A percentile compares a stretch with the other conserved stretches of the same genome.
Conservation (phyloP, 2,797 vertebrate genomes). For the Knipowitschia caucasica region DNA sequence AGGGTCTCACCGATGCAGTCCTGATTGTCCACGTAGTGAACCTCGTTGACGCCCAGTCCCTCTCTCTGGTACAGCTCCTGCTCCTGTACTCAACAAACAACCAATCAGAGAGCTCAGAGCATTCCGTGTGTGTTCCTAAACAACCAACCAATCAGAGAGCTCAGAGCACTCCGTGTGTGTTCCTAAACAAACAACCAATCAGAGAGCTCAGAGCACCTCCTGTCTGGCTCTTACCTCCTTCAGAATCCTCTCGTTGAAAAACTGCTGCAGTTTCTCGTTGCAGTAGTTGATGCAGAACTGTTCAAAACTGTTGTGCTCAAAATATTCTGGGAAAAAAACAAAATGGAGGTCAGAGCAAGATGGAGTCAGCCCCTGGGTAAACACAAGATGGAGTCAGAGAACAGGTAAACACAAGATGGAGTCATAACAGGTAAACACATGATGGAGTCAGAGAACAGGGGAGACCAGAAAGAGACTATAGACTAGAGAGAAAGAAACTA, state of each 20-base stretch:
- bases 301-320: constrained; percentile 98
- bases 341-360: neutral
- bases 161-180: neutral
- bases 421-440: no score
- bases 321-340: constrained; percentile 84
- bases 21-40: constrained; percentile 97
- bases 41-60: constrained; percentile 95
- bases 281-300: constrained; percentile 99
- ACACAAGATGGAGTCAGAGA: no score
- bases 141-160: constrained; percentile 18
- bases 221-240: constrained; percentile 84
- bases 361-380: no score
- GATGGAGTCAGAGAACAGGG: no score
- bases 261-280: constrained; percentile 98
- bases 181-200: constrained; percentile 16
- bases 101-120: neutral
- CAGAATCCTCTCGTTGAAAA: constrained; percentile 97
- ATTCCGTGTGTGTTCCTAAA: neutral
- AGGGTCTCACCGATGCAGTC: constrained; percentile 89
- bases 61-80: constrained; percentile 96
- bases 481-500: no score
- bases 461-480: no score
- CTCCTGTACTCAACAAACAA: constrained; percentile 74
- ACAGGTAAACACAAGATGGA: no score
- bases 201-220: no score